Conservation (phyloP, 2,797 vertebrate species). For the Phylloscopus collybita region DNA sequence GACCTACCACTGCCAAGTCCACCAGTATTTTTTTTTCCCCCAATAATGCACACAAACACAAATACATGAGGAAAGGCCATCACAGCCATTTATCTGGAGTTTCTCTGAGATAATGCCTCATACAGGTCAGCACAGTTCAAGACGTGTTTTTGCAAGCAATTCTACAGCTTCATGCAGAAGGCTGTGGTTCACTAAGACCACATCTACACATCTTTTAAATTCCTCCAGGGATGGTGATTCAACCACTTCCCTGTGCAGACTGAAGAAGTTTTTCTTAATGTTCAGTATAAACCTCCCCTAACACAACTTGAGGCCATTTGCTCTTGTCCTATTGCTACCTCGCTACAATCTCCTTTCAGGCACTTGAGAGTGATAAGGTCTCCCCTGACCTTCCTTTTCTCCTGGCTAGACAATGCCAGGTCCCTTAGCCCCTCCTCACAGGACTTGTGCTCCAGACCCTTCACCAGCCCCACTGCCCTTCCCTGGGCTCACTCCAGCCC, state of each 20-base stretch:
- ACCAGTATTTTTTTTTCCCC: not conserved
- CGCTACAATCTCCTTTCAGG: accelerated
- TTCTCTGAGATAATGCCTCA: not conserved
- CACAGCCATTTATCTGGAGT: not conserved
- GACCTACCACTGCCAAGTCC: not conserved
- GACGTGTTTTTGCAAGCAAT: not conserved
- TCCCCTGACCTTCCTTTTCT: not conserved
- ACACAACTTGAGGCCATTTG: not conserved
- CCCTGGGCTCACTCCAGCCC: not conserved
- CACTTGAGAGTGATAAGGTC: not conserved
- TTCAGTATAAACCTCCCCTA: not conserved
- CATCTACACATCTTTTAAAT: not conserved
- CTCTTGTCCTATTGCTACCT: not conserved
- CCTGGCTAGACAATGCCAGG: not conserved
- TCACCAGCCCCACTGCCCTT: not conserved
- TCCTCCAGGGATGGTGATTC: not conserved
- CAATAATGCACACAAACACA: not conserved
- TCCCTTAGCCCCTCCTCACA: not conserved
- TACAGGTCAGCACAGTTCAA: not conserved
- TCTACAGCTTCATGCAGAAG: not conserved
- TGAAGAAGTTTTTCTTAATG: not conserved
- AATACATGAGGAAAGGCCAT: not conserved
- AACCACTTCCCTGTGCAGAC: not conserved
- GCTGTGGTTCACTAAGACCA: not conserved
- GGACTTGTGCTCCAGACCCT: not conserved